phyloP scores from a whole-genome alignment of 2,888 invertebrate species.

The Yponomeuta evonymella region DNA sequence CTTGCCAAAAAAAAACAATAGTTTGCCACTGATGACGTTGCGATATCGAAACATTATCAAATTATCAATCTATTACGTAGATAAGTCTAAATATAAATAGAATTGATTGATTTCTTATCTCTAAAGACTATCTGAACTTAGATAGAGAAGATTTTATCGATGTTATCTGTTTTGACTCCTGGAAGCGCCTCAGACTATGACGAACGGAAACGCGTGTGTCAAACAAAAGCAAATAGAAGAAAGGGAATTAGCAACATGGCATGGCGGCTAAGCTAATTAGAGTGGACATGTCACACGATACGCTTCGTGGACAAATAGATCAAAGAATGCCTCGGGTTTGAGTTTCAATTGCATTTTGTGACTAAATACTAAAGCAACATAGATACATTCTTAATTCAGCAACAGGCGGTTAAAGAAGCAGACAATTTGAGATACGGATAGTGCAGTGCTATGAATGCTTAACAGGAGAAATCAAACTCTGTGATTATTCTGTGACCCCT shows the following conservation, averaged over 20 bases:
- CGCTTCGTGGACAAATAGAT: constrained; percentile 37
- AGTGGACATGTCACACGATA: constrained; percentile 34
- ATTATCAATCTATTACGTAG: not conserved
- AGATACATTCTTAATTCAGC: not conserved
- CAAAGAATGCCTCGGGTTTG: constrained; percentile 38
- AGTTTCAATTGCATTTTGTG: constrained; percentile 28
- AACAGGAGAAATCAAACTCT: not conserved
- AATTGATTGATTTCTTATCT: not conserved
- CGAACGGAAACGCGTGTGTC: not conserved
- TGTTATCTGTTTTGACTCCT: not conserved
- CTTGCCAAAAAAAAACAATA: not conserved
- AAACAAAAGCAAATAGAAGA: constrained; percentile 5
- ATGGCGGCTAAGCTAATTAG: constrained; percentile 27
- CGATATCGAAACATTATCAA: not conserved
- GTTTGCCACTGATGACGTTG: not conserved
- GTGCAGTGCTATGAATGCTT: not conserved
- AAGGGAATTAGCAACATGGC: constrained; percentile 12
- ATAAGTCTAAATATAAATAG: not conserved
- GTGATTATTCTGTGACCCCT: not conserved
- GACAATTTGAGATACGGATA: not conserved
- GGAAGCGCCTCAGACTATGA: not conserved
- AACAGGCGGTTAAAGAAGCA: not conserved
- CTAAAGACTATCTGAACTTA: not conserved
- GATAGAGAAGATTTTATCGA: not conserved
- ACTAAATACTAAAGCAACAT: constrained; percentile 14